Percentiles rank a stretch among this genome's conserved stretches.
Conservation (phyloP, 1,140 invertebrate genomes). For the Drosophila neocordata region DNA sequence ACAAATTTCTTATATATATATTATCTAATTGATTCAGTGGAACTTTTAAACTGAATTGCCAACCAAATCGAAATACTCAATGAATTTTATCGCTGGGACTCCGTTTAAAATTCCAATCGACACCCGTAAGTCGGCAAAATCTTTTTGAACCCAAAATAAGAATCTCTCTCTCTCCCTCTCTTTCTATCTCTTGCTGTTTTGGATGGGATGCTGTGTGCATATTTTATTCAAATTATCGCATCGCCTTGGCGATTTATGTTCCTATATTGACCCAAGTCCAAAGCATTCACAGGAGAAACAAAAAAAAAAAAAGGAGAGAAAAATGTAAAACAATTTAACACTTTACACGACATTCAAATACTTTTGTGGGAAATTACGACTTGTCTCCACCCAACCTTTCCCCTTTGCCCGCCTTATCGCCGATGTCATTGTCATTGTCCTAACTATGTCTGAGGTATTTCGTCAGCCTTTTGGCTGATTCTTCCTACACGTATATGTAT, state of each 20-base stretch:
- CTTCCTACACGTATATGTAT: slow-evolving; percentile 37
- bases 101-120: slow-evolving; percentile 82
- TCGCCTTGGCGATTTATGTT: slow-evolving; percentile 66
- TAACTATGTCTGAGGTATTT: slow-evolving; percentile 51
- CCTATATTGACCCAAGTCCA: slow-evolving; percentile 50
- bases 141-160: slow-evolving; percentile 32
- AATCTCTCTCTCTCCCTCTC: no score
- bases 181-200: neutral
- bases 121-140: slow-evolving; percentile 71
- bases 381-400: slow-evolving; percentile 9
- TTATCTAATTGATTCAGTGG: neutral
- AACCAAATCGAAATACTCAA: neutral
- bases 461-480: slow-evolving; percentile 58
- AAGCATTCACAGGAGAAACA: slow-evolving; percentile 6
- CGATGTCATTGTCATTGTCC: neutral
- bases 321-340: slow-evolving; percentile 80
- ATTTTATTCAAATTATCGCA: slow-evolving; percentile 79
- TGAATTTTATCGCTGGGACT: slow-evolving; percentile 63
- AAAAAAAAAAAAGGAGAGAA: slow-evolving; percentile 40
- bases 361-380: slow-evolving; percentile 74
- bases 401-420: neutral
- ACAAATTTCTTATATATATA: no score
- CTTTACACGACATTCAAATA: slow-evolving; percentile 81
- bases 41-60: neutral
- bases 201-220: slow-evolving; percentile 29